Evolutionary conservation across 1,140 invertebrate species (phyloP).

Genomic region (Eurosta solidaginis): DNA sequence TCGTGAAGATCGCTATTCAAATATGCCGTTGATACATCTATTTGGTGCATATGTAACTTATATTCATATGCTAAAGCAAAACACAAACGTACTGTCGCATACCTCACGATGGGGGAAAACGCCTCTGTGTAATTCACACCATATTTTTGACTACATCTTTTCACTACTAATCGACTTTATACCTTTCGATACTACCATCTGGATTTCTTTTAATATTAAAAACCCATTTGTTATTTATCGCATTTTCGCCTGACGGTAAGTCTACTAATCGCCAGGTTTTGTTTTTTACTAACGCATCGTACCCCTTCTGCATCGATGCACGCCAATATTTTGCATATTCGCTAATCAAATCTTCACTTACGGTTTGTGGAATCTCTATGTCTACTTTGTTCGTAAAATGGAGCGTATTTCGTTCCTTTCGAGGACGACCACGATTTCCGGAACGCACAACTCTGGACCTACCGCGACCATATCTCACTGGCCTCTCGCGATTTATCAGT

Average conservation of each 20-base stretch:
- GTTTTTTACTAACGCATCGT: constrained; percentile 11
- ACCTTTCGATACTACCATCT: constrained; percentile 21
- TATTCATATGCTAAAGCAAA: background rate
- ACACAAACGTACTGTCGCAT: constrained; percentile 46
- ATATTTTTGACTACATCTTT: constrained; percentile 41
- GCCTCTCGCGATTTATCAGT: background rate
- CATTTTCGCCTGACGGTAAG: constrained; percentile 41
- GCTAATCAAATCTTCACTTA: background rate
- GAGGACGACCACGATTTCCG: background rate
- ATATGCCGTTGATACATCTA: constrained; percentile 33
- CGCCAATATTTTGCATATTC: background rate
- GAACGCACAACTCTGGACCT: background rate
- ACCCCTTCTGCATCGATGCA: constrained; percentile 31
- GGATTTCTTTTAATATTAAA: background rate
- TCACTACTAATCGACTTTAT: constrained; percentile 59
- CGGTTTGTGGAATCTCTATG: background rate
- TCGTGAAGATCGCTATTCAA: constrained; percentile 34
- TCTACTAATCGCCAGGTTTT: constrained; percentile 44
- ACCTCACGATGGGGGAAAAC: constrained; percentile 47
- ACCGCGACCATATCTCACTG: background rate
- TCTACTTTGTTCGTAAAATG: background rate
- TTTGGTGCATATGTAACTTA: constrained; percentile 29
- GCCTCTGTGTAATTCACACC: background rate
- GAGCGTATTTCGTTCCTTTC: background rate
- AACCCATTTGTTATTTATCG: constrained; percentile 39